Evolutionary conservation across 2,797 vertebrate species (phyloP), one percentile per base, ranked within the genome.

Genomic region (Borostomias antarcticus): DNA sequence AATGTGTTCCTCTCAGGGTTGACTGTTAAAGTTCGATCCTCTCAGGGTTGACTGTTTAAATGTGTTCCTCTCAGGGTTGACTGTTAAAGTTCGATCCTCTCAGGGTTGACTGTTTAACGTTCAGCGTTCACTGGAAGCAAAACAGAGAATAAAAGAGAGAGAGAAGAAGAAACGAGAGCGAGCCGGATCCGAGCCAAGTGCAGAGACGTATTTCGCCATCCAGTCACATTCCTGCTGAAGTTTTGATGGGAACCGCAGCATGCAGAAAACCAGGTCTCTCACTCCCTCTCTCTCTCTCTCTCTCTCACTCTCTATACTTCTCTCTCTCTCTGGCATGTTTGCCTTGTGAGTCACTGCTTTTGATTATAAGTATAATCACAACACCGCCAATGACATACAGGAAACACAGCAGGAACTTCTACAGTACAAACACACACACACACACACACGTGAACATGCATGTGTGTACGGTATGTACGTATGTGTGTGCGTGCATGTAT

Each of bases 361-460:
- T 64, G 68, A 57, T 64, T 69, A 72, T 74, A 75, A 72, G 73
- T 84, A 73, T 77, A 76, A 76, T 82, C 73, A 80, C 72, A 80
- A 74, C 78, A 72, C 30, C 4, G 45, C 50, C 40, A 50, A 26
- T 62, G 71, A 68, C 76, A 53, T 65, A 68, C 72, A 82, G 79
- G 81, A 81, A 78, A 70, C 69, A 3, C 51, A 74, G 78, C 73
- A 77, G 78, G 80, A 85, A 82, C 73, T 74, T 62, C 40, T 48
- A 32, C 19, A 4, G 6, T 2, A 32, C 53, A 51, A 66, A 53
- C 15, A 54, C 58, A 26, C 58, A 26, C 32, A 25, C 21, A 17
- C 51, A 53, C 48, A 53, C 19, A 13, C 62, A n/a, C 62, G 11
- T 21, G 21, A 26, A 40, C 60, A 48, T 25, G 19, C 60, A 62